A percentile compares a stretch with the other conserved stretches of the same genome.
Conservation (phyloP, 2,797 vertebrate genomes). For the Xenentodon cancila region DNA sequence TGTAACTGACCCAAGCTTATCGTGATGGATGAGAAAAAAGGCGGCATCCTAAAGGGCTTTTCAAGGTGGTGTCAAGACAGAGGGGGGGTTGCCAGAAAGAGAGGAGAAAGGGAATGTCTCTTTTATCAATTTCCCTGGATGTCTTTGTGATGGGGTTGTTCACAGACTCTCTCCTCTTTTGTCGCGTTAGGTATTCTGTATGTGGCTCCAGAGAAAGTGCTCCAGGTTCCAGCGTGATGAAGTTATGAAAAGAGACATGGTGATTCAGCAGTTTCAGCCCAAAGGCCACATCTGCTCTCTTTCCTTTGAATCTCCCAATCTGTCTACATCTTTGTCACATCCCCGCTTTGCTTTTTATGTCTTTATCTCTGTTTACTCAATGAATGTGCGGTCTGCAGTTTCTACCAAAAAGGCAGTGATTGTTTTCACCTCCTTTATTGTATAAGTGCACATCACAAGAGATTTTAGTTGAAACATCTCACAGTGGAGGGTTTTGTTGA, state of each 20-base stretch:
- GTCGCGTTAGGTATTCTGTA: constrained; percentile 35
- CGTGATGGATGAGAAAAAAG: constrained; percentile 29
- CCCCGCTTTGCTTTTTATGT: constrained; percentile 11
- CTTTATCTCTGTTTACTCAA: constrained; percentile 27
- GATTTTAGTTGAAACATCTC: constrained; percentile 41
- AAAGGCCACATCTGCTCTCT: constrained; percentile 77
- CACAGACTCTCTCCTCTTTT: constrained; percentile 14
- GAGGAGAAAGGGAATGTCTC: constrained; percentile 33
- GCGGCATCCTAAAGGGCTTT: constrained; percentile 40
- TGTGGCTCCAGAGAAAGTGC: constrained; percentile 55
- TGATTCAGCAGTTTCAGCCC: constrained; percentile 81
- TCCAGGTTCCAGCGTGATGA: constrained; percentile 65
- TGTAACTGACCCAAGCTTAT: constrained; percentile 32
- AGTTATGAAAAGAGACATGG: constrained; percentile 76
- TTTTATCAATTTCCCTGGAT: constrained; percentile 13
- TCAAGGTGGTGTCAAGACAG: constrained; percentile 55
- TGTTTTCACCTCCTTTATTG: constrained; percentile 32
- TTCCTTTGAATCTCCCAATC: constrained; percentile 51
- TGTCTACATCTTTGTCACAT: constrained; percentile 23
- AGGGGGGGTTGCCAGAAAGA: constrained; percentile 9
- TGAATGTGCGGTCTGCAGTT: constrained; percentile 21
- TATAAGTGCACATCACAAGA: constrained; percentile 36
- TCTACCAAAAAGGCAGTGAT: constrained; percentile 19
- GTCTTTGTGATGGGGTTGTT: constrained; percentile 11
- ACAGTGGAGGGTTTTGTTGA: constrained; percentile 15